Evolutionary conservation across 2,113 vertebrate genomes (phyloP).

Genomic region (Tachycineta bicolor): DNA sequence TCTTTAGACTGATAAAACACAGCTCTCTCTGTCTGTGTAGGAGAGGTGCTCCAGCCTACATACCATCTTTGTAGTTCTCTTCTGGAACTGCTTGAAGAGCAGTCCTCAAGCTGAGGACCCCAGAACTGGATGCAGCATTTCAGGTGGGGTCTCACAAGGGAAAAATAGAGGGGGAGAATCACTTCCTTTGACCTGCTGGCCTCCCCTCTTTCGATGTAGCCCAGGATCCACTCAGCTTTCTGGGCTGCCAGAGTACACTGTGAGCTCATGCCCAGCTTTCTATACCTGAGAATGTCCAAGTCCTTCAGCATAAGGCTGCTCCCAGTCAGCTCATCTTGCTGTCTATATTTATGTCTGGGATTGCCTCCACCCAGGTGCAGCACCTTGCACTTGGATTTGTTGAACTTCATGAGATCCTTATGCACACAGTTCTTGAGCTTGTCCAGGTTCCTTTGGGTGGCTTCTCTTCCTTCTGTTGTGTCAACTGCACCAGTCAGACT

Average conservation of each 20-base stretch:
- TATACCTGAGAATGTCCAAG: rapidly evolving
- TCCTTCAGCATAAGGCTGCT: neutral
- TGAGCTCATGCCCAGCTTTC: neutral
- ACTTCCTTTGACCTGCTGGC: neutral
- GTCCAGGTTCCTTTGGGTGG: neutral
- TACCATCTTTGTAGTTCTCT: neutral
- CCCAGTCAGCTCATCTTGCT: neutral
- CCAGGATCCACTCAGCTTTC: neutral
- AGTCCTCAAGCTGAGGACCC: neutral
- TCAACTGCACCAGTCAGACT: neutral
- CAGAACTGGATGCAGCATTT: neutral
- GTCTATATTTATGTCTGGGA: neutral
- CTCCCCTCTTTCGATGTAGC: neutral
- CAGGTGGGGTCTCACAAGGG: neutral
- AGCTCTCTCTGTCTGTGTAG: neutral
- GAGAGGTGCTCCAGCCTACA: neutral
- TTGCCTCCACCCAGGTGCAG: neutral
- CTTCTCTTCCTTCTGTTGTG: neutral
- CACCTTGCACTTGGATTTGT: too few species aligned
- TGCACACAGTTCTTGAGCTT: neutral
- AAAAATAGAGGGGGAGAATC: neutral
- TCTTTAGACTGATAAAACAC: neutral
- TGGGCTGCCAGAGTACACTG: neutral
- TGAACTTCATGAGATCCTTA: neutral
- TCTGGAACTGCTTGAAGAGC: neutral